phyloP scores from a whole-genome alignment of 2,888 invertebrate species.

The Trisateles emortualis region DNA sequence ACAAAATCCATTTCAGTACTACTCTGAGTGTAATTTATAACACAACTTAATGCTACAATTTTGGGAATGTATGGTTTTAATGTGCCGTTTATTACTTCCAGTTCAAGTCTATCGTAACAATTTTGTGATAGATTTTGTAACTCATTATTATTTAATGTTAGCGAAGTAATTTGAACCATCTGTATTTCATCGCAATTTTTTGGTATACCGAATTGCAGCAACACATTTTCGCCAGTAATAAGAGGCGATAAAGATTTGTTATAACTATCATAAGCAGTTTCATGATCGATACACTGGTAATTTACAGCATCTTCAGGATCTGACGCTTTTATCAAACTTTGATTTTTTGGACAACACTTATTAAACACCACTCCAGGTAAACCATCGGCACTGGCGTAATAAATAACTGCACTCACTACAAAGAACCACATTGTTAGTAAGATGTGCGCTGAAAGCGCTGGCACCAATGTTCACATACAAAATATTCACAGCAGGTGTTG shows the following conservation, averaged over 20 bases:
- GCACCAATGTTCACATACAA: conserved; percentile 40
- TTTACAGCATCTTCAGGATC: conserved; percentile 48
- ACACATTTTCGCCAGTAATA: conserved; percentile 58
- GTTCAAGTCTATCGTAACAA: conserved; percentile 71
- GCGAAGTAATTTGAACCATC: conserved; percentile 48
- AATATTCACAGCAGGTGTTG: conserved; percentile 70
- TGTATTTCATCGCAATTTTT: conserved; percentile 58
- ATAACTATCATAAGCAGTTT: conserved; percentile 51
- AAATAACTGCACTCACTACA: conserved; percentile 57
- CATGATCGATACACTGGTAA: conserved; percentile 67
- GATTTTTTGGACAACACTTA: conserved; percentile 73
- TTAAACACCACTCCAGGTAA: conserved; percentile 60
- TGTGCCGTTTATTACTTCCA: conserved; percentile 65
- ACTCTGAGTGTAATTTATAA: conserved; percentile 53
- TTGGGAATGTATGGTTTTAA: conserved; percentile 65
- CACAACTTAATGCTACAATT: conserved; percentile 68
- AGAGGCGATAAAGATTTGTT: conserved; percentile 62
- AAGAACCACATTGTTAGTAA: conserved; percentile 66
- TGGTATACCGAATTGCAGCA: conserved; percentile 66
- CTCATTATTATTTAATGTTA: conserved; percentile 45
- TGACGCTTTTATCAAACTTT: conserved; percentile 67
- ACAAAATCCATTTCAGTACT: conserved; percentile 50
- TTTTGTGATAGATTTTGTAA: conserved; percentile 39
- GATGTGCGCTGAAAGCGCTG: conserved; percentile 33
- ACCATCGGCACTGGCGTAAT: conserved; percentile 46